phyloP scores from a whole-genome alignment of 1,140 invertebrate species.

The Drosophila kikkawai region DNA sequence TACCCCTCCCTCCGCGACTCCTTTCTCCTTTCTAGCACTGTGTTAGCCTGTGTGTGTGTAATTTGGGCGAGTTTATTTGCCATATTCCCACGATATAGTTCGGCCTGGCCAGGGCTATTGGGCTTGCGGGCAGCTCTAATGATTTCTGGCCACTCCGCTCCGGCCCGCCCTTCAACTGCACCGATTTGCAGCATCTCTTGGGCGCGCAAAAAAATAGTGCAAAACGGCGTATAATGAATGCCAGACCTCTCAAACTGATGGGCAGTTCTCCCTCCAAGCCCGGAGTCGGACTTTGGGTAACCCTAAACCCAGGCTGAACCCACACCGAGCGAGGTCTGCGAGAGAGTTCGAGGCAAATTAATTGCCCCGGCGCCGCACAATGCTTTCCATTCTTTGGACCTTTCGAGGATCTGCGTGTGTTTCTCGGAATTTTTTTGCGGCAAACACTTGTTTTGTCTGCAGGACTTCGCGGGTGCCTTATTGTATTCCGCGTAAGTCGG shows the following conservation, averaged over 20 bases:
- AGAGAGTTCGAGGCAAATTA: constrained; percentile 65
- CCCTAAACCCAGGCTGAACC: constrained; percentile 63
- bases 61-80: constrained; percentile 82
- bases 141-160: constrained; percentile 59
- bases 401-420: constrained; percentile 39
- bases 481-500: constrained; percentile 77
- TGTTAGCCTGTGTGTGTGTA: constrained; percentile 48
- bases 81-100: constrained; percentile 83
- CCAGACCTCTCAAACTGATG: constrained; percentile 64
- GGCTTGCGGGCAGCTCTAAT: constrained; percentile 76
- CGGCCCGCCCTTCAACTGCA: constrained; percentile 21
- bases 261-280: constrained; percentile 20
- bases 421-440: constrained; percentile 70
- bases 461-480: constrained; percentile 47
- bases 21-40: constrained; percentile 26
- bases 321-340: constrained; percentile 45
- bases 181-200: constrained; percentile 34
- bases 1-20: not conserved
- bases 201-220: constrained; percentile 72
- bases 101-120: constrained; percentile 51
- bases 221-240: constrained; percentile 80
- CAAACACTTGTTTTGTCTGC: constrained; percentile 69
- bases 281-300: constrained; percentile 51
- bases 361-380: constrained; percentile 80
- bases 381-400: constrained; percentile 49